Evolutionary conservation across 2,113 vertebrate species (phyloP), one percentile per base, ranked within the genome.

Genomic region (Urocitellus parryii): DNA sequence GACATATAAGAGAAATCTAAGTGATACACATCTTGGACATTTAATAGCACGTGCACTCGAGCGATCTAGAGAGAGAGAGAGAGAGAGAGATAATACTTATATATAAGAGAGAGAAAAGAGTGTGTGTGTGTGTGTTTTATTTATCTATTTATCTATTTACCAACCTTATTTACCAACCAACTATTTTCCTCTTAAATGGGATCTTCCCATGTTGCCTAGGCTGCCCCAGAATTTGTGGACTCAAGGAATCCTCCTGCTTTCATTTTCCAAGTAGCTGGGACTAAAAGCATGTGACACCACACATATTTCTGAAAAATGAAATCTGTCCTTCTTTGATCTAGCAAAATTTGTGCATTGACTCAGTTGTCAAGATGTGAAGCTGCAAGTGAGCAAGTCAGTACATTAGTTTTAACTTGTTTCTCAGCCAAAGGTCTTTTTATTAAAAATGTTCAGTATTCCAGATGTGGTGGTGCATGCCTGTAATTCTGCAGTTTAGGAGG

Each of bases 261-360:
- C 14, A 68, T 5, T 16, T 68, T 14, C 29, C 32, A 34, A 68
- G 13, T 68, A 68, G 32, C 67, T 68, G 67, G 29, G 67, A 34
- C 14, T n/a, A 34, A 16, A 67, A 68, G 32, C 67, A 68, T 68
- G 67, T 34, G 67, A 29, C 18, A 67, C 27, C 9, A 83, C 61
- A 83, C 25, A 63, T 29, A 14, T 81, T 81, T 88, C 29, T 74
- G 34, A 25, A 90, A 82, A 91, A 82, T 88, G 18, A 94, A 83
- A 88, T 94, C 10, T 56, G 16, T 88, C 37, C 32, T 80, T 56
- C 20, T 32, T 81, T 48, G 45, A 56, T 22, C 25, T 70, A 4
- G 17, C 4, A 48, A 58, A 67, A 77, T 7, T 32, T 88, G 70
- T 25, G 13, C 3, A 24, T 74, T 80, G 29, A 58, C 34, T 82